These are phyloP conservation scores for Rhimphoctona megacephalus DNA, from an alignment of 2,888 invertebrate species.

Conservation along the genomic window DNA sequence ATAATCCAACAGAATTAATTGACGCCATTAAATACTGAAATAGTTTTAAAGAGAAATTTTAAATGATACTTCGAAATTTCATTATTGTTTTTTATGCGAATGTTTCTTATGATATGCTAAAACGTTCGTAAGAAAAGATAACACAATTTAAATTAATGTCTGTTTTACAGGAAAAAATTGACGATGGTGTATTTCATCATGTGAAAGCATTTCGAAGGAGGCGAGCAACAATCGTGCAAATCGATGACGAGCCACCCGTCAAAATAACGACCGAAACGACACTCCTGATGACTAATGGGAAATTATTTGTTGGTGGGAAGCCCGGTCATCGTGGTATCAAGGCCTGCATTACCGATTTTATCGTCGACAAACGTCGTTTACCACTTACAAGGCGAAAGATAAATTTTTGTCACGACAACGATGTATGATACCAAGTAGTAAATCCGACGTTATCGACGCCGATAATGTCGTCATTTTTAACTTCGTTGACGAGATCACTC, in stretches of 20 bases:
- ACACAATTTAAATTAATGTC: neutral
- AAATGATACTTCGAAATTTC: no score
- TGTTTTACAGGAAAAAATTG: constrained; percentile 79
- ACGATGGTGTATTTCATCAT: constrained; percentile 83
- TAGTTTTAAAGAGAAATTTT: no score
- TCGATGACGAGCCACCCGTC: constrained; percentile 78
- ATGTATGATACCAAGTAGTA: constrained; percentile 81
- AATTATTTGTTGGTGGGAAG: constrained; percentile 83
- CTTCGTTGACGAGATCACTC: neutral
- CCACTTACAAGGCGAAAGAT: constrained; percentile 82
- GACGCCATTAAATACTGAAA: no score
- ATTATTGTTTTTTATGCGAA: no score
- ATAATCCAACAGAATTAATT: no score
- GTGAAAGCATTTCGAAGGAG: constrained; percentile 81
- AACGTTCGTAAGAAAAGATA: neutral
- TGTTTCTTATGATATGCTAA: neutral
- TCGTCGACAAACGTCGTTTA: constrained; percentile 82
- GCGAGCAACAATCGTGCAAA: constrained; percentile 80
- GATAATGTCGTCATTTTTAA: constrained; percentile 55
- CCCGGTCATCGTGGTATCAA: constrained; percentile 82
- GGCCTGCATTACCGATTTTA: constrained; percentile 82
- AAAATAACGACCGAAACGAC: constrained; percentile 79
- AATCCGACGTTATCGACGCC: constrained; percentile 53
- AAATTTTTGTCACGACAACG: constrained; percentile 83
- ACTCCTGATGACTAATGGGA: constrained; percentile 82